Evolutionary conservation across 2,113 vertebrate species (phyloP).

Genomic region (Taxidea taxus): DNA sequence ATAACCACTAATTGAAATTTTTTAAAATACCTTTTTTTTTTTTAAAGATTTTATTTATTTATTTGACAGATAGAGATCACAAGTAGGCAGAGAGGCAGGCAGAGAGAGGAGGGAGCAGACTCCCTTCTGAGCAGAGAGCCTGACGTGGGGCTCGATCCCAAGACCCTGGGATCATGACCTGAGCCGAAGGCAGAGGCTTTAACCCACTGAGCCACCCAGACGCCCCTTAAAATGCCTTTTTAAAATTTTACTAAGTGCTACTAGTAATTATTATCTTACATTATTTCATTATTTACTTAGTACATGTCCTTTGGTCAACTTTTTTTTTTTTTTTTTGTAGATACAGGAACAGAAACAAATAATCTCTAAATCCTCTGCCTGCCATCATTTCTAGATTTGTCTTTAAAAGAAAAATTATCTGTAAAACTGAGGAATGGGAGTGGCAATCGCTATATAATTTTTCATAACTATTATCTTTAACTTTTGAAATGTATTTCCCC

Average conservation of each 20-base stretch:
- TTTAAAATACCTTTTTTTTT: not conserved
- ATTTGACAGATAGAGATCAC: too few relatives aligned
- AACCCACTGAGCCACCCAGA: too few relatives aligned
- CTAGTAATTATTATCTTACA: not conserved
- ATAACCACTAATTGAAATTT: conserved; percentile 1
- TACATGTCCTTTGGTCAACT: not conserved
- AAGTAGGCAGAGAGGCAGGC: too few relatives aligned
- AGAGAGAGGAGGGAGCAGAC: too few relatives aligned
- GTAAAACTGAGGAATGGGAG: not conserved
- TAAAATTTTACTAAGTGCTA: not conserved
- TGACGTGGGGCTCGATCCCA: too few relatives aligned
- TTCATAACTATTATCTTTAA: conserved; percentile 11
- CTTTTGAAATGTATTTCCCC: conserved; percentile 9
- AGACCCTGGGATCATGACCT: too few relatives aligned
- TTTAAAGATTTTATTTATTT: too few relatives aligned
- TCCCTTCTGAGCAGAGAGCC: too few relatives aligned
- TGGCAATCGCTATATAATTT: not conserved
- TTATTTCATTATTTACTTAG: not conserved
- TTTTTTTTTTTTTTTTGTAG: not conserved
- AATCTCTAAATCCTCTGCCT: not conserved
- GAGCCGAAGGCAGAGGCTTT: too few relatives aligned
- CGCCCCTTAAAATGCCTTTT: too few relatives aligned
- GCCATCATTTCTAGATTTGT: not conserved
- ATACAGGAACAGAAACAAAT: not conserved
- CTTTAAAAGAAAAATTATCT: not conserved